Evolutionary conservation across 92 coral and sea anemone species (phyloP), one percentile per base, ranked within the genome.

Genomic region (Epizoanthus illoricatus): DNA sequence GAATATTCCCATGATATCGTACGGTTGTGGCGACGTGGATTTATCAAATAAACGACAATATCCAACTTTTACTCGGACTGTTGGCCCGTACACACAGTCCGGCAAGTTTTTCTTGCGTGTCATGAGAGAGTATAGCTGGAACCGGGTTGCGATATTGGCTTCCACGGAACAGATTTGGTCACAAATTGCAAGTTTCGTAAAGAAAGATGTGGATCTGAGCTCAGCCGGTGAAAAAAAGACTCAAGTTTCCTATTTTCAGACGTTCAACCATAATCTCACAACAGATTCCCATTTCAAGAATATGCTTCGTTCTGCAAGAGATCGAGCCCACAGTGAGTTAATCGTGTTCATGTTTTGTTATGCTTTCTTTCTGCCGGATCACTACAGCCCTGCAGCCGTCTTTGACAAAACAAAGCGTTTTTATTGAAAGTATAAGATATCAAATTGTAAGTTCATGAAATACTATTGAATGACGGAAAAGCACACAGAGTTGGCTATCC

Each of bases 41-140:
- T 73, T 93, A 19, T 81, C 90, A 0, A 79, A 93, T 73, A 93
- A 95, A 71, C 16, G 17, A 4, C 23, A 60, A 17, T 95, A 84
- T 60, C 88, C 95, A 45, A 95, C 98, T 3, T 92, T 95, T 54
- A 91, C 81, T 0, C 83, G 98, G 45, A 95, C 98, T 10, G 94
- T 94, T 5, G 91, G 92, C 28, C 80, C 84, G 11, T 85, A 76
- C 71, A 79, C 84, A 15, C 90, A 87, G 36, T 73, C 90, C 43
- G 93, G 93, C 18, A 80, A 70, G 41, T 79, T 94, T 21, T 84
- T 95, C 13, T 58, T 86, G 2, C 74, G 81, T 20, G 54, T 90
- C 5, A 87, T 95, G 89, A 59, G 86, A 60, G 45, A 74, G 13
- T 95, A 76, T 62, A 42, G 82, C 3, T 95, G 98, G 98, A 43